Evolutionary conservation across 2,797 vertebrate genomes (phyloP).

Genomic region (Buphagus erythrorhynchus): DNA sequence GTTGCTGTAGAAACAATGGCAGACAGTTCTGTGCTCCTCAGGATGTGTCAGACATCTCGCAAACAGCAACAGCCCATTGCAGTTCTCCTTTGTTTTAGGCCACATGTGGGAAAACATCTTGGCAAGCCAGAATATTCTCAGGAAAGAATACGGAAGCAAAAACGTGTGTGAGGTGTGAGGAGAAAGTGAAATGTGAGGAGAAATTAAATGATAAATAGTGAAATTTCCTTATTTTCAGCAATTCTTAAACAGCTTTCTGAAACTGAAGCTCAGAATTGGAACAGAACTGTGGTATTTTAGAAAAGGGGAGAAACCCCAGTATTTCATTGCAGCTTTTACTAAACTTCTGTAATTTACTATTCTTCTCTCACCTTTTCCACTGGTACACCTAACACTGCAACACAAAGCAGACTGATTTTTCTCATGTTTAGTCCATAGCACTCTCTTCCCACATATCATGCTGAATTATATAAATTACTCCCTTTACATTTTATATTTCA

Average conservation of each 20-base stretch:
- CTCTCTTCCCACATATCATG: neutral
- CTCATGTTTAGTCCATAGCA: neutral
- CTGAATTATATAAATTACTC: neutral
- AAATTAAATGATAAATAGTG: neutral
- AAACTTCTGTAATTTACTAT: neutral
- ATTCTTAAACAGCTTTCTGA: neutral
- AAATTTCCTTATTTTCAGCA: neutral
- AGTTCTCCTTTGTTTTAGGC: neutral
- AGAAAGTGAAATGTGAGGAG: neutral
- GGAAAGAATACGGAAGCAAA: slow-evolving; percentile 15
- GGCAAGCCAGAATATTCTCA: slow-evolving; percentile 42
- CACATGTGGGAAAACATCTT: neutral
- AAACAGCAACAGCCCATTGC: neutral
- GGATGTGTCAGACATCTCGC: neutral
- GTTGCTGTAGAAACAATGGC: neutral
- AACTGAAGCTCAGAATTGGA: neutral
- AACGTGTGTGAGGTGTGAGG: neutral
- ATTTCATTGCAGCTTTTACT: neutral
- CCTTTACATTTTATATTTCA: neutral
- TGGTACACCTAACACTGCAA: neutral
- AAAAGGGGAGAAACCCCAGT: neutral
- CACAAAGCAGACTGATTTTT: neutral
- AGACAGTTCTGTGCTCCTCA: neutral
- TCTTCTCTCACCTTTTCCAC: neutral
- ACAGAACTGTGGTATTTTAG: neutral